These are phyloP conservation scores for Unio delphinus DNA, from an alignment of 2,888 invertebrate species.

Conservation along the genomic window DNA sequence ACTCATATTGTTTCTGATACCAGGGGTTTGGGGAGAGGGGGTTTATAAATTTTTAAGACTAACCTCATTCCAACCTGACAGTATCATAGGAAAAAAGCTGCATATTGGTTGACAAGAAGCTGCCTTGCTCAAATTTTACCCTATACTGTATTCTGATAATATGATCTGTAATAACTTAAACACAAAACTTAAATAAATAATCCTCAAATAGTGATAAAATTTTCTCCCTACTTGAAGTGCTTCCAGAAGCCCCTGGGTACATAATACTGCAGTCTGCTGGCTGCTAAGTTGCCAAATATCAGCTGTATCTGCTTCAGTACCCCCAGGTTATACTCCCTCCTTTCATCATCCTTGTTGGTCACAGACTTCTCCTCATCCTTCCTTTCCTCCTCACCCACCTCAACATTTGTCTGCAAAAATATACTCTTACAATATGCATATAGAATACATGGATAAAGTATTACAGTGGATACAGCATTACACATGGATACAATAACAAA, in stretches of 20 bases:
- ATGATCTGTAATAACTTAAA: no score
- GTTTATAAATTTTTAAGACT: no score
- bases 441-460: no score
- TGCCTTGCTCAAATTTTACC: neutral
- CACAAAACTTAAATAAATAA: no score
- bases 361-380: conserved; percentile 82
- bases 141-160: no score
- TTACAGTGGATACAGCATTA: no score
- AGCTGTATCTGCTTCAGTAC: conserved; percentile 97
- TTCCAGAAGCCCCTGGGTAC: conserved; percentile 98
- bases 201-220: no score
- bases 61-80: no score
- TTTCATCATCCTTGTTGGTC: conserved; percentile 68
- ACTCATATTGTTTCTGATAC: no score
- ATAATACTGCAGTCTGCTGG: conserved; percentile 96
- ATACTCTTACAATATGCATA: neutral
- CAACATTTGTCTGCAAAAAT: conserved; percentile 70
- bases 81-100: neutral
- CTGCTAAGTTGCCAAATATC: conserved; percentile 96
- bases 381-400: conserved; percentile 83
- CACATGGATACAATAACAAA: neutral
- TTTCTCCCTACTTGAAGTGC: conserved; percentile 89
- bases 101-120: neutral
- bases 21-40: no score
- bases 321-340: conserved; percentile 89